Percentiles rank a stretch among this genome's conserved stretches.
Evolutionary conservation across 2,113 vertebrate genomes (phyloP).

Genomic region (Eretmochelys imbricata): DNA sequence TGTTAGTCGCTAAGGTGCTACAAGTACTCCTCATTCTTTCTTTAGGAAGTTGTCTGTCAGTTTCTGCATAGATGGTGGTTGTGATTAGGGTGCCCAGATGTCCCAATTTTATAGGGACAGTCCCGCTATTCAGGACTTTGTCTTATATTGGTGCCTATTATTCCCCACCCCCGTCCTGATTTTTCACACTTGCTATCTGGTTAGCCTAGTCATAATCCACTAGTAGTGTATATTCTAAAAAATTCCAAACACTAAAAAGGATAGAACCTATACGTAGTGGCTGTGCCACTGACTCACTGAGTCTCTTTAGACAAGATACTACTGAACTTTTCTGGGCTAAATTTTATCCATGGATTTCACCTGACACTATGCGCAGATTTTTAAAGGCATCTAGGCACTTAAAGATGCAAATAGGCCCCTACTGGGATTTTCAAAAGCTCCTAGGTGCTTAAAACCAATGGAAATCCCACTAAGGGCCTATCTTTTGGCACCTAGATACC

Average conservation of each 20-base stretch:
- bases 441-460: neutral
- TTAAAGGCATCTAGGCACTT: neutral
- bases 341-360: neutral
- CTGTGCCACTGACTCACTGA: accelerated
- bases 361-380: neutral
- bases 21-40: no score
- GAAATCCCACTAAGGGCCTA: neutral
- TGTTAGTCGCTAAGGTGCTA: no score
- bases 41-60: neutral
- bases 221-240: neutral
- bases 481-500: neutral
- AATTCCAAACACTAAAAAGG: neutral
- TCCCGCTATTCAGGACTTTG: no score
- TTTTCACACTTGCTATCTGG: no score
- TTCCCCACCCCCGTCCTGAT: no score
- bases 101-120: no score
- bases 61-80: neutral
- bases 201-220: neutral
- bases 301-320: neutral
- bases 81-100: neutral
- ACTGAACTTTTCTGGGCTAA: neutral
- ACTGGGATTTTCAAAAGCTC: neutral
- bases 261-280: neutral
- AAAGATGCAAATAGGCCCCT: neutral
- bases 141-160: no score